Conservation (phyloP, 2,797 vertebrate species). For the Selene dorsalis region DNA sequence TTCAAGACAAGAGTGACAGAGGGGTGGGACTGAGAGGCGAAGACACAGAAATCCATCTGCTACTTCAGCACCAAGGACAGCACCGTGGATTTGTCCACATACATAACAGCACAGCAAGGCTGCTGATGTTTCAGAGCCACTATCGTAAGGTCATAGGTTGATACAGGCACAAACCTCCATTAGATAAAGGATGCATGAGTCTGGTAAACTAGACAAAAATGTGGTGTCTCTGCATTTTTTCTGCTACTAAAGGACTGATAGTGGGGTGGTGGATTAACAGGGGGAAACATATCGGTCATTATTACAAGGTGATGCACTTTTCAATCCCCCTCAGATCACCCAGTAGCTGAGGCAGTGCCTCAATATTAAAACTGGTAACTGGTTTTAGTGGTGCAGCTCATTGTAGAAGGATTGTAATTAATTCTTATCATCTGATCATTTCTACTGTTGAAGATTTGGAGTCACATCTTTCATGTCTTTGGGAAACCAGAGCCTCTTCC, state of each 20-base stretch:
- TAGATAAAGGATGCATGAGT: too few species aligned
- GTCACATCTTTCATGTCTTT: slow-evolving; percentile 38
- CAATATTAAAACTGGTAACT: not conserved
- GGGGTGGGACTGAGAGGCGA: not conserved
- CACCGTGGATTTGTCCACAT: too few species aligned
- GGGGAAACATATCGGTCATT: not conserved
- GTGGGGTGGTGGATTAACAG: not conserved
- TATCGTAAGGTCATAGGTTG: too few species aligned
- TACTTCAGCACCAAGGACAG: not conserved
- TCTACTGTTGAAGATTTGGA: slow-evolving; percentile 24
- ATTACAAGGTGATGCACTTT: too few species aligned
- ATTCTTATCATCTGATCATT: slow-evolving; percentile 7
- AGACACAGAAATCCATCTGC: not conserved
- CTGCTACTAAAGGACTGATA: not conserved
- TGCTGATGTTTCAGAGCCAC: too few species aligned
- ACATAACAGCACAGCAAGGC: too few species aligned
- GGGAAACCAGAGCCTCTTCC: slow-evolving; percentile 36
- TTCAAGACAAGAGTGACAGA: not conserved
- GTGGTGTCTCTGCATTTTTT: not conserved
- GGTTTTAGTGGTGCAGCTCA: not conserved
- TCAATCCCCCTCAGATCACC: not conserved
- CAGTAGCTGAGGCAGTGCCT: not conserved
- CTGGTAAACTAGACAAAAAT: not conserved
- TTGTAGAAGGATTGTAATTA: slow-evolving; percentile 29
- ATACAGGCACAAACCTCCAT: too few species aligned